Conservation (phyloP, 2,113 vertebrate species). For the Saccopteryx bilineata region DNA sequence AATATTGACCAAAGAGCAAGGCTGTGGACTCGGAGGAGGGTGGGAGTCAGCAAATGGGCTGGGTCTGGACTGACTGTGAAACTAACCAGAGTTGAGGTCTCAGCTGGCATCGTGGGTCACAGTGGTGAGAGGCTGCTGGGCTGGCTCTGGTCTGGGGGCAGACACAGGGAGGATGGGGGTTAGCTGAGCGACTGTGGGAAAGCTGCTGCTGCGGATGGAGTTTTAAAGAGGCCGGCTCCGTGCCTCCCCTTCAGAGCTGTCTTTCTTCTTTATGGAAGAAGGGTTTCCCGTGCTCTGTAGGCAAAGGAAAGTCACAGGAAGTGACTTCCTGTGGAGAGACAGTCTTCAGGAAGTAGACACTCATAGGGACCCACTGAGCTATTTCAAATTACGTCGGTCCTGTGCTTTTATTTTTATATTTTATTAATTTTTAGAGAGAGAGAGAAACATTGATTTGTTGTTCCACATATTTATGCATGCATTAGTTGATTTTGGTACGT, state of each 20-base stretch:
- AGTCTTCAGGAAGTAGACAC: background rate
- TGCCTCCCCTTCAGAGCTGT: background rate
- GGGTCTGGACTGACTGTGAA: background rate
- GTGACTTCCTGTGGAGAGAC: background rate
- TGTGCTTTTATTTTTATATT: background rate
- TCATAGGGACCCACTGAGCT: background rate
- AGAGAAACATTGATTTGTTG: too few relatives aligned
- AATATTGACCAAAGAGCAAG: background rate
- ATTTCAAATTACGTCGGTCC: background rate
- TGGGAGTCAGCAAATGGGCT: background rate
- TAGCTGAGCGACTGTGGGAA: rapidly evolving
- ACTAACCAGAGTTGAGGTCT: too few relatives aligned
- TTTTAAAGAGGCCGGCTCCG: background rate
- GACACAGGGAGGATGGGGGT: background rate
- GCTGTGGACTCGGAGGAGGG: rapidly evolving
- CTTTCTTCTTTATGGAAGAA: background rate
- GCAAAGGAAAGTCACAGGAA: background rate
- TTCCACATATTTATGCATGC: too few relatives aligned
- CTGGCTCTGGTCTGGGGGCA: background rate
- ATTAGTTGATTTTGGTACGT: too few relatives aligned
- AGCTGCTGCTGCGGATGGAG: background rate
- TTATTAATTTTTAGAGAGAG: too few relatives aligned
- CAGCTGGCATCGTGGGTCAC: rapidly evolving
- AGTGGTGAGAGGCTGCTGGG: background rate
- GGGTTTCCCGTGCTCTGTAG: background rate